Conservation (phyloP, 2,888 invertebrate genomes). For the Nomada fabriciana region DNA sequence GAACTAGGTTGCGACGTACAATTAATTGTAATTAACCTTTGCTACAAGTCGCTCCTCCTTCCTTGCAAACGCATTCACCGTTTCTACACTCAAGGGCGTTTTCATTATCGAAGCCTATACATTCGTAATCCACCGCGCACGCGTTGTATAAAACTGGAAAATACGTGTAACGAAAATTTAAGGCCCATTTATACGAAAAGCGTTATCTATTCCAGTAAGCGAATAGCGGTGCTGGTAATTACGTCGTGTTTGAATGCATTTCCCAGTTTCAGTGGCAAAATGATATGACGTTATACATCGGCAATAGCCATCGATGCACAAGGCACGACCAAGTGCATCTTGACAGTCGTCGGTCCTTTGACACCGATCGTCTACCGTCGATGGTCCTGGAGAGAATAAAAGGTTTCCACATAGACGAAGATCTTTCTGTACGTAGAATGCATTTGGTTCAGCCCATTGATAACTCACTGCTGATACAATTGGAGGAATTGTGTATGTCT, state of each 20-base stretch:
- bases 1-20: conserved; percentile 42
- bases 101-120: conserved; percentile 32
- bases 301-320: conserved; percentile 71
- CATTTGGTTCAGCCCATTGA: not conserved
- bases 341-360: conserved; percentile 73
- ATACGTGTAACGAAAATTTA: not conserved
- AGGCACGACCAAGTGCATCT: conserved; percentile 66
- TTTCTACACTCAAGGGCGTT: conserved; percentile 66
- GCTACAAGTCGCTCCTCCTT: conserved; percentile 56
- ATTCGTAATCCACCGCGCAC: conserved; percentile 69
- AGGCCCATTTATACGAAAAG: not conserved
- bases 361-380: conserved; percentile 66
- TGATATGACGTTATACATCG: conserved; percentile 66
- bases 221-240: conserved; percentile 17
- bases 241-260: conserved; percentile 68
- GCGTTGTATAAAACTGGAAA: conserved; percentile 64
- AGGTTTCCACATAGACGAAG: not conserved
- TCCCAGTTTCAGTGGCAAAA: conserved; percentile 67
- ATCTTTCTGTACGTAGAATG: not conserved
- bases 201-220: not conserved
- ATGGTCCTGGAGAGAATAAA: conserved; percentile 64
- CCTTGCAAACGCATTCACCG: conserved; percentile 67
- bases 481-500: conserved; percentile 75
- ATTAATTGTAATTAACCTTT: conserved; percentile 69
- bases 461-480: conserved; percentile 73